These are phyloP conservation scores for Thecocarcelia acutangulata DNA, from an alignment of 2,888 invertebrate genomes.

Conservation along the genomic window DNA sequence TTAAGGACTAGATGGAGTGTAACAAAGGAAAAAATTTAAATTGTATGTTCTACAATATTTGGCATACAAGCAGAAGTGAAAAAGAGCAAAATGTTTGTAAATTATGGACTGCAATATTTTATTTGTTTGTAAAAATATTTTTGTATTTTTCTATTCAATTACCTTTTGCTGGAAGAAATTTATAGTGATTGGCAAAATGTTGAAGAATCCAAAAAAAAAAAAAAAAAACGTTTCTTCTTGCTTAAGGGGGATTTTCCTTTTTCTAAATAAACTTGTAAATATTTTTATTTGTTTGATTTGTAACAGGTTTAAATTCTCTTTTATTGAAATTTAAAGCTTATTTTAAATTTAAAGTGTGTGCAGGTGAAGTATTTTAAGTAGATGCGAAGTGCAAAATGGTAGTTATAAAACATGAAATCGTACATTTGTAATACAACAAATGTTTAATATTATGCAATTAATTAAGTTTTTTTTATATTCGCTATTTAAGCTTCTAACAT, in stretches of 20 bases:
- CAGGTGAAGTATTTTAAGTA: no score
- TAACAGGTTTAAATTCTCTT: conserved; percentile 25
- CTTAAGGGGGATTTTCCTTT: neutral
- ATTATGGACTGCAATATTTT: conserved; percentile 39
- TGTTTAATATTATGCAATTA: no score
- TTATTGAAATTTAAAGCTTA: no score
- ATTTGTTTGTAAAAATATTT: conserved; percentile 29
- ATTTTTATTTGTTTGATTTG: neutral
- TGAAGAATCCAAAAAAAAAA: neutral
- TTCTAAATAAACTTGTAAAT: neutral
- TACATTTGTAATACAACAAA: no score
- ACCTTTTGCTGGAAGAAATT: conserved; percentile 12
- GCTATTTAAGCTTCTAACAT: no score
- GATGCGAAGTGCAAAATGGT: no score
- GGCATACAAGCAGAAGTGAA: conserved; percentile 14
- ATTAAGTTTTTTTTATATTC: no score
- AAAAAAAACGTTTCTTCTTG: neutral
- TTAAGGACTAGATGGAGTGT: conserved; percentile 41
- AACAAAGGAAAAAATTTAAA: conserved; percentile 17
- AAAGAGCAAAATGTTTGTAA: conserved; percentile 17
- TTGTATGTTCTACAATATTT: conserved; percentile 34
- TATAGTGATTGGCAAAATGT: conserved; percentile 22
- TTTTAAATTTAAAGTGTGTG: no score
- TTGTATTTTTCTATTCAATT: conserved; percentile 49
- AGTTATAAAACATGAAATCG: no score